Evolutionary conservation across 2,888 invertebrate genomes (phyloP).

Genomic region (Conomelus anceps): DNA sequence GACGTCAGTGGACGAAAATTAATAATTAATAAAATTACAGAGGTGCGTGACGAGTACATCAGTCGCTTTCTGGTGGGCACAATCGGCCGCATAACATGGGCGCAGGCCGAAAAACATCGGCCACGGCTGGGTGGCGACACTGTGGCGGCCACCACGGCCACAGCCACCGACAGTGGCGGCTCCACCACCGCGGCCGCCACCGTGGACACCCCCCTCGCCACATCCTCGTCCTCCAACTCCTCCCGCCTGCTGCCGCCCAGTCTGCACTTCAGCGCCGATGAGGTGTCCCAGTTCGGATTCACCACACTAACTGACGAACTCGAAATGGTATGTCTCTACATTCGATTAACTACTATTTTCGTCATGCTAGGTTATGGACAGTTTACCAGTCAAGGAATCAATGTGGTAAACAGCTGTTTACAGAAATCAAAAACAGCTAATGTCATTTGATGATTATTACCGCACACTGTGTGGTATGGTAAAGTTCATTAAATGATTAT

Average conservation of each 20-base stretch:
- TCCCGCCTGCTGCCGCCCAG: slow-evolving; percentile 52
- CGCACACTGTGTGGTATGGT: too few species aligned
- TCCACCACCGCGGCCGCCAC: background rate
- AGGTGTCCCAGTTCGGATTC: slow-evolving; percentile 83
- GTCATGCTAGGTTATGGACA: background rate
- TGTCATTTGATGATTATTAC: too few species aligned
- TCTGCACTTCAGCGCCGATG: slow-evolving; percentile 69
- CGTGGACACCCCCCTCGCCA: slow-evolving; percentile 2
- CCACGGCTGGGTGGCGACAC: slow-evolving; percentile 21
- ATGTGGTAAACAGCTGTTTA: too few species aligned
- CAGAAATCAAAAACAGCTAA: too few species aligned
- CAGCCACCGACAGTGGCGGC: background rate
- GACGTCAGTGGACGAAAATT: too few species aligned
- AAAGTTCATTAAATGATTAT: too few species aligned
- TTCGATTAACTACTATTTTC: background rate
- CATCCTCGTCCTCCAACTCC: background rate
- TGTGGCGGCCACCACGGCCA: background rate
- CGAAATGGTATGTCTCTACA: slow-evolving; percentile 60
- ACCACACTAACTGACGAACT: slow-evolving; percentile 95
- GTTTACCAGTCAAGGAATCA: background rate
- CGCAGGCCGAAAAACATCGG: slow-evolving; percentile 50
- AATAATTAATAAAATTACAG: slow-evolving; percentile 26
- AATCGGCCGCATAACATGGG: slow-evolving; percentile 84
- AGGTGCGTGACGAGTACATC: slow-evolving; percentile 34
- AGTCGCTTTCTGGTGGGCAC: slow-evolving; percentile 82